These are phyloP conservation scores for Conchocele bisecta DNA, from an alignment of 2,888 invertebrate genomes.

Conservation along the genomic window DNA sequence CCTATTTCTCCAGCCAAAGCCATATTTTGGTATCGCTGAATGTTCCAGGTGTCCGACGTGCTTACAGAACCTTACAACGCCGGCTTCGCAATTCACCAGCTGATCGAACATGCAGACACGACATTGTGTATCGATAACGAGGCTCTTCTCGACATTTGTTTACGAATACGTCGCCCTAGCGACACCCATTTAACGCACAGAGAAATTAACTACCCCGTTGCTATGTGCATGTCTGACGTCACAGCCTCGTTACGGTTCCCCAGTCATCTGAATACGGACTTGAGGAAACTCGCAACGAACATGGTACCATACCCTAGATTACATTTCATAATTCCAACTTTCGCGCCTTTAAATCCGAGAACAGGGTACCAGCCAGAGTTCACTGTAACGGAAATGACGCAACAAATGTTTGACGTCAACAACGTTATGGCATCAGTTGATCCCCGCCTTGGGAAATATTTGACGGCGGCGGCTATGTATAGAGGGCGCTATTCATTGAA, in stretches of 20 bases:
- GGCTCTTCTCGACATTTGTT: background rate
- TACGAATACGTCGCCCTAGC: background rate
- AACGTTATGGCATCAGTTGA: background rate
- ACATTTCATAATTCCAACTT: background rate
- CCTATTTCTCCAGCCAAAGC: too few relatives aligned
- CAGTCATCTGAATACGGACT: background rate
- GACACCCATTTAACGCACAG: background rate
- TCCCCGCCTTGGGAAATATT: background rate
- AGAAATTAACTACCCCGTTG: background rate
- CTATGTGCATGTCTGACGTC: background rate
- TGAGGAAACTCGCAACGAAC: background rate
- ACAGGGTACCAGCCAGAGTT: background rate
- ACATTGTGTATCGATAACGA: constrained; percentile 1
- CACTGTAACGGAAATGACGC: background rate
- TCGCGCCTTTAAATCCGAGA: background rate
- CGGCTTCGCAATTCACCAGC: background rate
- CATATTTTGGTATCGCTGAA: too few relatives aligned
- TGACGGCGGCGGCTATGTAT: background rate
- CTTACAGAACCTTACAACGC: constrained; percentile 1
- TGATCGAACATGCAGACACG: background rate
- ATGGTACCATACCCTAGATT: background rate
- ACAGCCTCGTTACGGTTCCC: background rate
- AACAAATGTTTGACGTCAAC: background rate
- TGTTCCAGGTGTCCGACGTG: background rate
- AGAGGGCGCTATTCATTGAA: background rate